Evolutionary conservation across 2,797 vertebrate genomes (phyloP).

Genomic region (Sphenodon punctatus): DNA sequence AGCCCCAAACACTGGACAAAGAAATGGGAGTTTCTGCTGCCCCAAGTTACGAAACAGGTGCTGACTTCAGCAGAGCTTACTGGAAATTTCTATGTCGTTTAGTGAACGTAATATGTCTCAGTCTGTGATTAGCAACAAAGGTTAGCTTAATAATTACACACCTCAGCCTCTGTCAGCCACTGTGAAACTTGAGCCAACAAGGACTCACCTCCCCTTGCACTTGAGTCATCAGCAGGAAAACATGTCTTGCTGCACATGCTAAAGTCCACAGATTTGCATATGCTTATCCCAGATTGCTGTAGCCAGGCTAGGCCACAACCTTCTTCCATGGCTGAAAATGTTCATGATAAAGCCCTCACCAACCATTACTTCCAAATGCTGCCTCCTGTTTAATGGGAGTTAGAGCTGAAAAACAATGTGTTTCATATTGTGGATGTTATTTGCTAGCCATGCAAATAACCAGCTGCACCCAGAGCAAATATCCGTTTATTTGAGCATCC

Average conservation of each 20-base stretch:
- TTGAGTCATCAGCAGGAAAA: background rate
- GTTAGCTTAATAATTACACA: background rate
- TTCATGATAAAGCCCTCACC: no score
- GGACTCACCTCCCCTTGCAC: background rate
- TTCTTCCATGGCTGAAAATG: no score
- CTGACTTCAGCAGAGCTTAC: constrained; percentile 31
- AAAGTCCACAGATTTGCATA: background rate
- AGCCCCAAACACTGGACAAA: constrained; percentile 41
- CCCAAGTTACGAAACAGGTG: background rate
- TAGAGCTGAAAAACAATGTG: no score
- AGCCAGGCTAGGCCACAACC: no score
- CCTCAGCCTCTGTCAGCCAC: no score
- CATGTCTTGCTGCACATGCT: background rate
- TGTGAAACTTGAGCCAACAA: no score
- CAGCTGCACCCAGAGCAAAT: no score
- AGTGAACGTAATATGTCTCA: constrained; percentile 22
- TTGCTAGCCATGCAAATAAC: no score
- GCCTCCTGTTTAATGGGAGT: no score
- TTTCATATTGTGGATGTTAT: no score
- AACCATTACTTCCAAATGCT: no score
- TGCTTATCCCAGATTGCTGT: background rate
- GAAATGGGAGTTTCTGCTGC: constrained; percentile 47
- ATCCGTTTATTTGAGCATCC: no score
- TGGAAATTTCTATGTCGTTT: constrained; percentile 44
- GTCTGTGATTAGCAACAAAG: constrained; percentile 11